Evolutionary conservation across 2,113 vertebrate species (phyloP).

Genomic region (Lampris incognitus): DNA sequence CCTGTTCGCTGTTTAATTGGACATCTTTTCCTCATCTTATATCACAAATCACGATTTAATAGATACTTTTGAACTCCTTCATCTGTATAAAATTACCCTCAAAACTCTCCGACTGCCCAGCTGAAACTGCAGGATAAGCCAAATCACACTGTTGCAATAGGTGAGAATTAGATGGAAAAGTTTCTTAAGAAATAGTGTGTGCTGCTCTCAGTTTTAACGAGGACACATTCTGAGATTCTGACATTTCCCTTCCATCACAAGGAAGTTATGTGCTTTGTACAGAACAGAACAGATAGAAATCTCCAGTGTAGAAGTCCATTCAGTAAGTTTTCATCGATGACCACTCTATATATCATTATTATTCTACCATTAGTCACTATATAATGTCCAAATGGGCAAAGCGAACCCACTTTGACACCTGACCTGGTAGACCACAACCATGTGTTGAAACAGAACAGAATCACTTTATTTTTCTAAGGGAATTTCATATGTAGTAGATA

Average conservation of each 20-base stretch:
- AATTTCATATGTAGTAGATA: too few species aligned
- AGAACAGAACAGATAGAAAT: too few species aligned
- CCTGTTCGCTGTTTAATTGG: constrained; percentile 71
- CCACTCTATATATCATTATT: too few species aligned
- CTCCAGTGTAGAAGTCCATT: background rate
- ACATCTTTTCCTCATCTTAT: constrained; percentile 65
- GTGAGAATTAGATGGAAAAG: constrained; percentile 31
- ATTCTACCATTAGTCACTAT: too few species aligned
- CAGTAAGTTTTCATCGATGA: background rate
- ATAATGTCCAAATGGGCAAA: too few species aligned
- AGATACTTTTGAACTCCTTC: constrained; percentile 63
- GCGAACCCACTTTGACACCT: too few species aligned
- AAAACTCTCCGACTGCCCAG: constrained; percentile 17
- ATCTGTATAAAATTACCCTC: constrained; percentile 35
- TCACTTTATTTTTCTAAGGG: too few species aligned
- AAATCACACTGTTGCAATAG: constrained; percentile 21
- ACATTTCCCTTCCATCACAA: constrained; percentile 13
- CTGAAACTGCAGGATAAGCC: constrained; percentile 20
- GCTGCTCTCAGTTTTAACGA: constrained; percentile 47
- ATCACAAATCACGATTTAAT: constrained; percentile 67
- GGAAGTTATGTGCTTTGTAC: background rate
- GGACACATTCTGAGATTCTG: constrained; percentile 26
- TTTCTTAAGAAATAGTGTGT: constrained; percentile 7
- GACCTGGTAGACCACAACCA: too few species aligned
- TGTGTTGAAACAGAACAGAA: too few species aligned